A percentile compares a stretch with the other conserved stretches of the same genome.
These are phyloP conservation scores for Poeciliopsis presidionis DNA, from an alignment of 2,797 vertebrate species.

Conservation along the genomic window DNA sequence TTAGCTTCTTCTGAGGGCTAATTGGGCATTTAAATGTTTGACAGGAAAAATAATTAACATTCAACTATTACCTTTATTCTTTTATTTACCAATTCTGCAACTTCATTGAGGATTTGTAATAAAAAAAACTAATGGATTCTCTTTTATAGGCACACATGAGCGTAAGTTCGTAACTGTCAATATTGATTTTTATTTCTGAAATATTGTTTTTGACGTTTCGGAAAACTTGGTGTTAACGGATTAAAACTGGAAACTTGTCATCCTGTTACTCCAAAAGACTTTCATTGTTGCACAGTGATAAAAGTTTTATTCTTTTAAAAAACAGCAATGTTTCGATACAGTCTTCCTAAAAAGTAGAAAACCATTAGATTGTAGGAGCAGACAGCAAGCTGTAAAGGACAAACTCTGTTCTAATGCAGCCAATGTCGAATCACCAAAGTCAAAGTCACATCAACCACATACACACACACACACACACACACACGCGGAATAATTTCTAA, in stretches of 20 bases:
- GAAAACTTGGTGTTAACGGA: background rate
- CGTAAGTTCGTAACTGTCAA: background rate
- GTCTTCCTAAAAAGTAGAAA: constrained; percentile 12
- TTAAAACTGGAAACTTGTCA: background rate
- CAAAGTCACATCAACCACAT: constrained; percentile 21
- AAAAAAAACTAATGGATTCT: background rate
- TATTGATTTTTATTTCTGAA: background rate
- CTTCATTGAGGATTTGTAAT: background rate
- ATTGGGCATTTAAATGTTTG: background rate
- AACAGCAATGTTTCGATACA: background rate
- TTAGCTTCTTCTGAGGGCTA: background rate
- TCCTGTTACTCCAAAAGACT: background rate
- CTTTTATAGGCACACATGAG: background rate
- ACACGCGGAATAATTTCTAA: constrained; percentile 15
- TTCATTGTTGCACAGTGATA: background rate
- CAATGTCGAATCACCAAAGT: constrained; percentile 8
- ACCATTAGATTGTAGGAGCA: background rate
- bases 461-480: constrained; percentile 4
- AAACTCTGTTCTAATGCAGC: background rate
- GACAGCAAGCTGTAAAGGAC: constrained; percentile 1
- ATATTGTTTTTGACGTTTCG: background rate
- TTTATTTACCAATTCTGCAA: background rate
- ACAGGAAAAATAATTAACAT: background rate
- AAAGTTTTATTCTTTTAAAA: background rate
- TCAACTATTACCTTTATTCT: background rate